These are phyloP conservation scores for Caenorhabditis doughertyi DNA, from an alignment of 2,888 invertebrate species.

Conservation along the genomic window DNA sequence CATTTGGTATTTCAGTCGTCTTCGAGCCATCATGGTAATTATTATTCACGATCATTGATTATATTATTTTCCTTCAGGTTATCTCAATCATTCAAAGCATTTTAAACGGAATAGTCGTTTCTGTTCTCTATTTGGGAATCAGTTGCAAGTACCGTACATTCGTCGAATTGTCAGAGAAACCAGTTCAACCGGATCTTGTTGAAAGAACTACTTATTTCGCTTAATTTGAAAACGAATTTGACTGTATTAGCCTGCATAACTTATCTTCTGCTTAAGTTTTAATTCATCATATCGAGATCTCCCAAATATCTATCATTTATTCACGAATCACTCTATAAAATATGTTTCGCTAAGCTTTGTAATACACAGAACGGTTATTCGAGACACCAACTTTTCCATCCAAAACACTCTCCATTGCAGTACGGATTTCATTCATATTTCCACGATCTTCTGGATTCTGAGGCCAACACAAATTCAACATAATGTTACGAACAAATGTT, in stretches of 20 bases:
- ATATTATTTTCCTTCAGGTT: slow-evolving; percentile 51
- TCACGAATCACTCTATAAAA: neutral
- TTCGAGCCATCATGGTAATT: slow-evolving; percentile 53
- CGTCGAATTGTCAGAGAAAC: slow-evolving; percentile 63
- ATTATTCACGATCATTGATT: neutral
- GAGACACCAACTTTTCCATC: neutral
- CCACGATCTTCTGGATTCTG: slow-evolving; percentile 58
- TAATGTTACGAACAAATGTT: slow-evolving; percentile 66
- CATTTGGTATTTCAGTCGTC: slow-evolving; percentile 67
- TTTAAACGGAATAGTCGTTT: slow-evolving; percentile 61
- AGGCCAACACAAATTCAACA: slow-evolving; percentile 60
- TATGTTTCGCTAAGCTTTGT: slow-evolving; percentile 4
- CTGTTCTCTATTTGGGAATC: slow-evolving; percentile 67
- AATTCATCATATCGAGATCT: slow-evolving; percentile 25
- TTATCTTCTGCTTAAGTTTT: neutral
- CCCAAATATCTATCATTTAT: neutral
- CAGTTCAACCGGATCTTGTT: slow-evolving; percentile 50
- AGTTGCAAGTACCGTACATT: slow-evolving; percentile 70
- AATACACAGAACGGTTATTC: slow-evolving; percentile 17
- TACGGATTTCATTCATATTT: slow-evolving; percentile 62
- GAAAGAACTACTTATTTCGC: slow-evolving; percentile 65
- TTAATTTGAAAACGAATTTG: neutral
- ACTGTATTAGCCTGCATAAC: neutral
- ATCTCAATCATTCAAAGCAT: slow-evolving; percentile 60
- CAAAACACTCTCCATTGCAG: slow-evolving; percentile 52